Conservation (phyloP, 2,797 vertebrate genomes). For the Melopsittacus undulatus region DNA sequence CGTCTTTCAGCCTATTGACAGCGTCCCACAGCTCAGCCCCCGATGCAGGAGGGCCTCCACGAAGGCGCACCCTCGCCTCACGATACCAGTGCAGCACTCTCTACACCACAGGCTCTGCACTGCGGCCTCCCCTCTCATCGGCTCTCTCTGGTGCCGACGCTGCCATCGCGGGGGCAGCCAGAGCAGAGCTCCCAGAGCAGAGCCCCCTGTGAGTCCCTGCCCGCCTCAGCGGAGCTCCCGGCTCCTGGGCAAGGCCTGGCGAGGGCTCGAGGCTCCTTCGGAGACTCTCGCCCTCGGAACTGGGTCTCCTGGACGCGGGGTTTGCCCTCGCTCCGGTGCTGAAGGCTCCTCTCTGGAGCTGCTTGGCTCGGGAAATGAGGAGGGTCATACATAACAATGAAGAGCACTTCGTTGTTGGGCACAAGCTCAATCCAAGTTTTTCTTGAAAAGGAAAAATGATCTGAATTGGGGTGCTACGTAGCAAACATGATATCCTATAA, state of each 20-base stretch:
- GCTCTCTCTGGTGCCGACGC: background rate
- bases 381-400: background rate
- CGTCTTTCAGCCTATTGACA: background rate
- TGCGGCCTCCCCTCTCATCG: background rate
- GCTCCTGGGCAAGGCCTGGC: no score
- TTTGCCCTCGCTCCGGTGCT: no score
- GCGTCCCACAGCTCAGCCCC: no score
- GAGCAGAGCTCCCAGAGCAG: background rate
- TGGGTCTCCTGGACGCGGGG: no score
- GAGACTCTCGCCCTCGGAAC: accelerated
- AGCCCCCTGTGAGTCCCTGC: no score
- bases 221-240: no score
- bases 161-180: background rate
- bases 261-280: no score
- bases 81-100: background rate
- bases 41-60: no score
- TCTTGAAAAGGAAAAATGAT: background rate
- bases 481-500: background rate
- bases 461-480: background rate
- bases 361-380: background rate
- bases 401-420: background rate
- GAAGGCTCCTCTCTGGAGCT: background rate
- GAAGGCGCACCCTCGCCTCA: background rate
- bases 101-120: background rate
- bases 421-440: background rate